Evolutionary conservation across 2,113 vertebrate genomes (phyloP).

Genomic region (Microtus richardsoni): DNA sequence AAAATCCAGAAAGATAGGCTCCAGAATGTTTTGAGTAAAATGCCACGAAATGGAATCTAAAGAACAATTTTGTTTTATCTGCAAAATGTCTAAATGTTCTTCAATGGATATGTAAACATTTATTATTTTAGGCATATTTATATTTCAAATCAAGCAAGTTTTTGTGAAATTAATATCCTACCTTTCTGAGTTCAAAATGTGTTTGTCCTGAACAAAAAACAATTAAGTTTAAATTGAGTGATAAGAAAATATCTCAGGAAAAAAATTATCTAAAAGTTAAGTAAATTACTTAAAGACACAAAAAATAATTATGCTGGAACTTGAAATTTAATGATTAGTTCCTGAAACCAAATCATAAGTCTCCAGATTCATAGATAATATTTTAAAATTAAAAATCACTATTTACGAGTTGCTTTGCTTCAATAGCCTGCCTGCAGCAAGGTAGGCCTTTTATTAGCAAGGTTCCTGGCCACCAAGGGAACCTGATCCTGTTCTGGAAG

Average conservation of each 20-base stretch:
- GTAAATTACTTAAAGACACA: conserved; percentile 38
- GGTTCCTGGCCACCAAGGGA: no score
- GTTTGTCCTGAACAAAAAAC: conserved; percentile 57
- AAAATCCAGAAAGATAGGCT: background rate
- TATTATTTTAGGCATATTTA: background rate
- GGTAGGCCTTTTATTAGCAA: no score
- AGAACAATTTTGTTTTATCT: background rate
- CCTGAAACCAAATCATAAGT: background rate
- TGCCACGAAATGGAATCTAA: background rate
- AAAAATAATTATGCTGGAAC: conserved; percentile 49
- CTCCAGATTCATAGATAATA: background rate
- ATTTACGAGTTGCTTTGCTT: background rate
- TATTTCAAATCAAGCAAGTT: conserved; percentile 53
- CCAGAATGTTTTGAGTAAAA: background rate
- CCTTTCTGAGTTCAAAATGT: conserved; percentile 60
- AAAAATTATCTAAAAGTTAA: conserved; percentile 66
- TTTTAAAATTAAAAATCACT: conserved; percentile 32
- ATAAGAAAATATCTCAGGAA: conserved; percentile 67
- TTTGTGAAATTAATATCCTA: conserved; percentile 41
- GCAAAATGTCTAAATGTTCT: background rate
- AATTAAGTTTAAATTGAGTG: conserved; percentile 70
- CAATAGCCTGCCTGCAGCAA: no score
- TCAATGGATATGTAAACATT: conserved; percentile 40
- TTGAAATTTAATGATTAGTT: conserved; percentile 16
- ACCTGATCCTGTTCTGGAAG: no score